These are phyloP conservation scores for Mesorhabditis belari DNA, from an alignment of 2,888 invertebrate genomes.

Conservation along the genomic window DNA sequence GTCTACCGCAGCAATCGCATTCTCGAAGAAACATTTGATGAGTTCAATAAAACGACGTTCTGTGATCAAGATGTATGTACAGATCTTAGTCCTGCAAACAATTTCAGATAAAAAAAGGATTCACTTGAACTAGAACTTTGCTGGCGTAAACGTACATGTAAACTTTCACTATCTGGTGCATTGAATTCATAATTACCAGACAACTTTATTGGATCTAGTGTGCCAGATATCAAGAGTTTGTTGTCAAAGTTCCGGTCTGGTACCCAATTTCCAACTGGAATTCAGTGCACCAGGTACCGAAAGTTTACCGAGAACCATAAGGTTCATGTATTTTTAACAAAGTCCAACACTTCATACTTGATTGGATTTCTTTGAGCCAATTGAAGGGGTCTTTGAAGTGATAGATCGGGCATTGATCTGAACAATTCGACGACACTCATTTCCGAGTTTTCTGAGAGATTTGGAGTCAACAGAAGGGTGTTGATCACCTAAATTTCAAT, in stretches of 20 bases:
- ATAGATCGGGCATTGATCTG: slow-evolving; percentile 11
- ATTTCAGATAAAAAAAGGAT: no score
- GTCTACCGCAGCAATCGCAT: slow-evolving; percentile 3
- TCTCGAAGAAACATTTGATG: slow-evolving; percentile 15
- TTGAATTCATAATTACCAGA: no score
- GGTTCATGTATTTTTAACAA: neutral
- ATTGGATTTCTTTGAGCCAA: slow-evolving; percentile 11
- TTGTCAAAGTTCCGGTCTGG: no score
- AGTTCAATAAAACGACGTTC: slow-evolving; percentile 23
- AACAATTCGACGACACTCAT: slow-evolving; percentile 14
- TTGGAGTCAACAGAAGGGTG: slow-evolving; percentile 1
- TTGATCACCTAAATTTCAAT: slow-evolving; percentile 5
- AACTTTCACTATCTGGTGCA: no score
- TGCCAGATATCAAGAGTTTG: no score
- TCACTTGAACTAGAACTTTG: no score
- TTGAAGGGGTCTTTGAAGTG: slow-evolving; percentile 16
- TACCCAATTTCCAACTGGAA: no score
- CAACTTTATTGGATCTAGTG: no score
- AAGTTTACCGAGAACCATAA: neutral
- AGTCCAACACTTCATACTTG: neutral
- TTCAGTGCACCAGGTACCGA: no score
- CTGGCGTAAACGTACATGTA: no score
- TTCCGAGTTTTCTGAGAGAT: slow-evolving; percentile 5
- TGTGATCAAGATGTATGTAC: slow-evolving; percentile 14
- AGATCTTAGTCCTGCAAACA: slow-evolving; percentile 13